phyloP scores from a whole-genome alignment of 2,797 vertebrate genomes.

The Gymnocypris eckloni region DNA sequence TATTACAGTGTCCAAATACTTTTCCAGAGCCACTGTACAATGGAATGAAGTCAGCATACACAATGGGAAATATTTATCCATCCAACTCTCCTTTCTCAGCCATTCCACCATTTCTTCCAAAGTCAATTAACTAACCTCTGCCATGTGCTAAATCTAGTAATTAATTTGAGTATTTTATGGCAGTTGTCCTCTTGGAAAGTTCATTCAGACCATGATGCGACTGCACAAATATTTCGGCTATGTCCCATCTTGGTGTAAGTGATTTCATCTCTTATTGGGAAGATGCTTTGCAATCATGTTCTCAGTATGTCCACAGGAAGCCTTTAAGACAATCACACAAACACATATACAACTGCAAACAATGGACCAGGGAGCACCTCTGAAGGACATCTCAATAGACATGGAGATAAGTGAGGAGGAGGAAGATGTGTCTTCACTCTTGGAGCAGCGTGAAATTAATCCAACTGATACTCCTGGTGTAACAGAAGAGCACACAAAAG shows the following conservation, averaged over 20 bases:
- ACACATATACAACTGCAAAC: not conserved
- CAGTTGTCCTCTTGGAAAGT: constrained; percentile 44
- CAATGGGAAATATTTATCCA: not conserved
- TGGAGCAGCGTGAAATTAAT: constrained; percentile 33
- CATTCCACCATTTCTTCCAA: not conserved
- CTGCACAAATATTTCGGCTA: constrained; percentile 62
- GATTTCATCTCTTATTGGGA: constrained; percentile 42
- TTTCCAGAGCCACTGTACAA: not conserved
- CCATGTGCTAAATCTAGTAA: not conserved
- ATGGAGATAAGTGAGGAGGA: constrained; percentile 60
- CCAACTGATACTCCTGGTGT: constrained; percentile 17
- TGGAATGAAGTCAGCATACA: too few species aligned
- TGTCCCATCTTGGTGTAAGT: constrained; percentile 70
- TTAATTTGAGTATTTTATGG: not conserved
- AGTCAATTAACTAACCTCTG: constrained; percentile 10
- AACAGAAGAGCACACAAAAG: constrained; percentile 44
- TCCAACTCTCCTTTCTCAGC: not conserved
- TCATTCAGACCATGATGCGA: constrained; percentile 60
- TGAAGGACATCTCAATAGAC: constrained; percentile 44
- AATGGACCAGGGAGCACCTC: constrained; percentile 33
- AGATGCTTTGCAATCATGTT: not conserved
- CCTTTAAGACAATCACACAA: constrained; percentile 24
- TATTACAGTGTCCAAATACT: not conserved
- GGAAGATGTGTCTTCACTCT: constrained; percentile 6
- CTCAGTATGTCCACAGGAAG: constrained; percentile 30